Percentiles rank a stretch among this genome's conserved stretches.
Conservation (phyloP, 2,797 vertebrate genomes). For the Arnoldichthys spilopterus region DNA sequence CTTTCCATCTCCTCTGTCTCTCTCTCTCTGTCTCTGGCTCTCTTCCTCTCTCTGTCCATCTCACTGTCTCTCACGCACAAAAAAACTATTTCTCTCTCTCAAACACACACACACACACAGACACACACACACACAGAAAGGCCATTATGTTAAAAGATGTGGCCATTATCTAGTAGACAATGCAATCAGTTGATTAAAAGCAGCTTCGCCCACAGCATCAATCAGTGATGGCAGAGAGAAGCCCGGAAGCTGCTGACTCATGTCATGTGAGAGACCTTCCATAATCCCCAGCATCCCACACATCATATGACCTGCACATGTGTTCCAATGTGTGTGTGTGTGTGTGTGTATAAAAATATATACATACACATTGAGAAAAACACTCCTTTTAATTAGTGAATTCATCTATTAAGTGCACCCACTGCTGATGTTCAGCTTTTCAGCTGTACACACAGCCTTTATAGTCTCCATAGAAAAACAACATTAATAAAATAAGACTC, state of each 20-base stretch:
- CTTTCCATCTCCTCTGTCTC: slow-evolving; percentile 6
- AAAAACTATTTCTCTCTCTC: not conserved
- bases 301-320: not conserved
- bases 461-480: no score
- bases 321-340: not conserved
- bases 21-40: slow-evolving; percentile 23
- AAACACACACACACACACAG: slow-evolving; percentile 22
- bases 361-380: no score
- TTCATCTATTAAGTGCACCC: no score
- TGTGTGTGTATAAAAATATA: no score
- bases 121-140: slow-evolving; percentile 1
- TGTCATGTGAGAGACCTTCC: slow-evolving; percentile 34
- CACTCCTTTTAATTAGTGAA: no score
- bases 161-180: slow-evolving; percentile 60
- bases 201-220: slow-evolving; percentile 52
- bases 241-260: slow-evolving; percentile 33
- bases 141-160: slow-evolving; percentile 61
- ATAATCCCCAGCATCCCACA: not conserved
- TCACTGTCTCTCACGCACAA: not conserved
- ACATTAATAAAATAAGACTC: no score
- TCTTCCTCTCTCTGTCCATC: slow-evolving; percentile 8
- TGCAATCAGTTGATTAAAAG: slow-evolving; percentile 67
- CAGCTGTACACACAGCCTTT: no score
- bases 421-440: no score
- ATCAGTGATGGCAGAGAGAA: slow-evolving; percentile 47